Evolutionary conservation across 2,113 vertebrate genomes (phyloP), one percentile per base, ranked within the genome.

Genomic region (Mobula hypostoma): DNA sequence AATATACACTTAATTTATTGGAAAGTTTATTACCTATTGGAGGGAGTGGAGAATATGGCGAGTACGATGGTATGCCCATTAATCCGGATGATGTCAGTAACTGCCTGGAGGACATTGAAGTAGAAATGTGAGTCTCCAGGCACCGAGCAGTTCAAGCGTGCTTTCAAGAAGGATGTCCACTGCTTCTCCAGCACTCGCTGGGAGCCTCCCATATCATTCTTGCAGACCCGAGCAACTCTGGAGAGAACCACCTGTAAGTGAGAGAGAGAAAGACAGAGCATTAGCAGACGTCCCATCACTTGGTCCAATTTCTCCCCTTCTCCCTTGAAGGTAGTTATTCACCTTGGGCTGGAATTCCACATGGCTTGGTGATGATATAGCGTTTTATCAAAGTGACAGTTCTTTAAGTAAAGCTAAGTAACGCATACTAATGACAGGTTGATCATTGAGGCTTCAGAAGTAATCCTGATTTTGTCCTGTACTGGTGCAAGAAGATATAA

Each of bases 111-210:
- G 95, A 99, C 97, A 1, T 99, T 99, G 95, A 99, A 99, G 96
- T 99, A 99, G 96, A 99, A 99, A 95, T 99, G 98, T 0, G 98
- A 98, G 93, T 99, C 98, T 0, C 99, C 99, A 0, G 99, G 98
- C 94, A 99, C 97, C 0, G 99, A 99, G 96, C 99, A 99, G 97
- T 99, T 99, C 94, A 99, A 97, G 4, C 98, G 97, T 0, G 98
- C 98, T 96, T 99, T 99, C 94, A 99, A 97, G 96, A 99, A 99
- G 1, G 99, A 99, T 0, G 98, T 99, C 98, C 98, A 99, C 96
- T 99, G 99, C 96, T 99, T 99, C 96, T 99, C 99, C 95, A 99
- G 96, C 87, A 99, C 98, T 0, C 99, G 95, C 94, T 98, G 98
- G 0, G 98, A 99, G 0, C 99, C 99, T 0, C 99, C 99, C 96